Evolutionary conservation across 2,113 vertebrate genomes (phyloP).

Genomic region (Rafetus swinhoei): DNA sequence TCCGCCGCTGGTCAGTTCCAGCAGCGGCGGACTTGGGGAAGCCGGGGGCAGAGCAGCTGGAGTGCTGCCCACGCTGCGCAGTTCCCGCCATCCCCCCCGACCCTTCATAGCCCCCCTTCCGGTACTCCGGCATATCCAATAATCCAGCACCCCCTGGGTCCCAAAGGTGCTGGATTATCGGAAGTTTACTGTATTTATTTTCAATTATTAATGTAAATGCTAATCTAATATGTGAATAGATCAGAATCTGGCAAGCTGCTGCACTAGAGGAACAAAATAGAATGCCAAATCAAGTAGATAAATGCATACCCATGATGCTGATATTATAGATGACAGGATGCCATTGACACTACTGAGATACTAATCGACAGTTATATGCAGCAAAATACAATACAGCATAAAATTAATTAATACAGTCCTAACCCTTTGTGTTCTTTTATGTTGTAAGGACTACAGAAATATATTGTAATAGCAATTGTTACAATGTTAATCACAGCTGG

Average conservation of each 20-base stretch:
- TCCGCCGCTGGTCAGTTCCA: no score
- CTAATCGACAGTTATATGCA: not conserved
- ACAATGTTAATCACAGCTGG: not conserved
- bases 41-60: no score
- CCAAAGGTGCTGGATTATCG: no score
- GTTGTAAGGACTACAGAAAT: not conserved
- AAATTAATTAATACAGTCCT: not conserved
- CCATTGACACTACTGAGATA: not conserved
- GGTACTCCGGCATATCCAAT: no score
- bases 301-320: not conserved
- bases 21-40: no score
- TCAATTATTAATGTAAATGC: not conserved
- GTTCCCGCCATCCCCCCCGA: no score
- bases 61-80: no score
- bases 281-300: not conserved
- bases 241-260: not conserved
- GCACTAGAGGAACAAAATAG: not conserved
- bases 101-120: no score
- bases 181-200: no score
- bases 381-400: not conserved
- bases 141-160: no score
- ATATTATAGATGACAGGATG: not conserved
- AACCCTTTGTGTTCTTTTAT: constrained; percentile 5
- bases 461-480: not conserved
- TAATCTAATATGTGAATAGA: not conserved